phyloP scores from a whole-genome alignment of 1,140 invertebrate genomes.

The Ptiloglossa arizonensis region DNA sequence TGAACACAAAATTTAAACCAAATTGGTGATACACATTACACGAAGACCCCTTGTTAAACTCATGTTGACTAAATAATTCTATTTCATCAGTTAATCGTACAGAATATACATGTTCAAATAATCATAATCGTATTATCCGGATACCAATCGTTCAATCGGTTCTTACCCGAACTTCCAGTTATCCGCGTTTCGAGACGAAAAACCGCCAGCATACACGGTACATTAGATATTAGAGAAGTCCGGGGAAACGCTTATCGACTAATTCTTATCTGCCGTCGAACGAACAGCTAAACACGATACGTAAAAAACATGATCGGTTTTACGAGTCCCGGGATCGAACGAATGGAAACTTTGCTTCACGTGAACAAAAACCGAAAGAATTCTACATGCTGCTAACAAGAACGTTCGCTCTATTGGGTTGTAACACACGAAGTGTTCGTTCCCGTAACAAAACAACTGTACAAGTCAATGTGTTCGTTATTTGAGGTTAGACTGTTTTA shows the following conservation, averaged over 20 bases:
- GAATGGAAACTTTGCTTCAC: background rate
- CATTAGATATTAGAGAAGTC: background rate
- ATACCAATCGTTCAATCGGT: background rate
- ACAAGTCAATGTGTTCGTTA: background rate
- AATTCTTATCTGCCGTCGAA: constrained; percentile 7
- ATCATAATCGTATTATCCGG: constrained; percentile 11
- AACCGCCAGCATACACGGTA: background rate
- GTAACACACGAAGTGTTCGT: background rate
- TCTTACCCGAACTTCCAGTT: background rate
- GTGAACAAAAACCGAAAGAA: background rate
- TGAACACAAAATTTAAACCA: too few species aligned
- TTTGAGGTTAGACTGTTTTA: background rate
- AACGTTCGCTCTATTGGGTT: background rate
- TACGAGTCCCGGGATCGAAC: background rate
- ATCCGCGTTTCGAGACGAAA: background rate
- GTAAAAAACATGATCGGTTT: constrained; percentile 20
- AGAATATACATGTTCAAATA: background rate
- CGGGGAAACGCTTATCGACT: constrained; percentile 10
- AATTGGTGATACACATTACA: too few species aligned
- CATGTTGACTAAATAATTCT: background rate
- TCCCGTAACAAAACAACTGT: background rate
- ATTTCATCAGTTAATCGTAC: background rate
- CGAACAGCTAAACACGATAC: background rate
- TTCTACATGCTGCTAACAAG: background rate
- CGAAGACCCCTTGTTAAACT: too few species aligned